Conservation (phyloP, 37 sponge, comb jelly and placozoan species). For the Theonella swinhoei region DNA sequence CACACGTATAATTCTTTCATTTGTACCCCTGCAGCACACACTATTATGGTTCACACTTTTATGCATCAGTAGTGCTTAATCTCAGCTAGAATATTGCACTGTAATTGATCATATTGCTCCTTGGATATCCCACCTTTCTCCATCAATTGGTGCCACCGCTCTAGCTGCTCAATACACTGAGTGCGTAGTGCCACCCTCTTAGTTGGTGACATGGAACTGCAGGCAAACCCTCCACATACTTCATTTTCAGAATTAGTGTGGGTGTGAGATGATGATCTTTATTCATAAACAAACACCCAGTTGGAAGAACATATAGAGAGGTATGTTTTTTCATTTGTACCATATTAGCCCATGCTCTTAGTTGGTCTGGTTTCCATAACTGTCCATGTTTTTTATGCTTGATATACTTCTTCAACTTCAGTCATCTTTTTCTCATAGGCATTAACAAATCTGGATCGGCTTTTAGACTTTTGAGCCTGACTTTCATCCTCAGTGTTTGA, state of each 20-base stretch:
- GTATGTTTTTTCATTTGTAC: conserved; percentile 42
- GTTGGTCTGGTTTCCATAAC: conserved; percentile 26
- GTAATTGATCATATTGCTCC: conserved; percentile 23
- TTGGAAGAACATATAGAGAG: conserved; percentile 42
- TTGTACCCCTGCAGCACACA: neutral
- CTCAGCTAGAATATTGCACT: conserved; percentile 37
- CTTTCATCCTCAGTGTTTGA: too few relatives aligned
- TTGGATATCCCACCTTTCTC: conserved; percentile 29
- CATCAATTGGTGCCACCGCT: conserved; percentile 46
- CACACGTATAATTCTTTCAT: too few relatives aligned
- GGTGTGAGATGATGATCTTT: too few relatives aligned
- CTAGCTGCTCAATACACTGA: conserved; percentile 49
- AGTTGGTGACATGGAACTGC: too few relatives aligned
- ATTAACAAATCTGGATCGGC: too few relatives aligned
- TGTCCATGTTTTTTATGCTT: conserved; percentile 22
- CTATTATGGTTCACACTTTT: too few relatives aligned
- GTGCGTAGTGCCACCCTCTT: conserved; percentile 20
- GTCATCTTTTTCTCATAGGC: conserved; percentile 28
- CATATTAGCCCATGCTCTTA: conserved; percentile 59
- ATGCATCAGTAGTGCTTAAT: conserved; percentile 26
- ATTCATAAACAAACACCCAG: conserved; percentile 49
- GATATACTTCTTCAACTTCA: conserved; percentile 20
- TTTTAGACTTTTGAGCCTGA: too few relatives aligned
- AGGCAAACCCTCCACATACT: neutral
- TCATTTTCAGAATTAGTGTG: neutral